Base-by-base conservation (phyloP, 2,113 vertebrate species). In the Pungitius pungitius region DNA sequence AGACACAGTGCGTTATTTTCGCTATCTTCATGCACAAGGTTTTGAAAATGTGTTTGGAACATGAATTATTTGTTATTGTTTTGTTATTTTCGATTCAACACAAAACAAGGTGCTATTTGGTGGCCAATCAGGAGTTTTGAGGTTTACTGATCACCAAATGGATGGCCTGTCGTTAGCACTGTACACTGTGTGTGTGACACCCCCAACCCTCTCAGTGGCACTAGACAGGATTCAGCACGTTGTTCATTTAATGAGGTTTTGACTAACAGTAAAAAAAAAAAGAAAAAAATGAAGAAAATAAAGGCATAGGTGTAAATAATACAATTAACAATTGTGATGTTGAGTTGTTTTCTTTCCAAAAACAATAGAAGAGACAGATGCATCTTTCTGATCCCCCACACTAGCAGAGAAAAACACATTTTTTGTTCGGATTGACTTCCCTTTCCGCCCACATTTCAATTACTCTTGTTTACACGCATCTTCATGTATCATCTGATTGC, bases 401-500 rank as follows among this genome's bases (percentile, higher is more conserved):
- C 37, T 54, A n/a, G 22, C 13, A 54, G 51, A 54, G 22, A 54
- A 54, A 24, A 54, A 54, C 22, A 26, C 51, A 35, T 51, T 54
- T 26, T 54, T 26, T 35, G 40, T 71, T 33, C 30, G 57, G 24
- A 59, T 69, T 58, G 22, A 43, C 54, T 56, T 35, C 8, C 49
- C n/a, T 11, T 3, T 15, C 13, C 14, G 6, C 7, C 6, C 45
- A 47, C 45, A 20, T 18, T 26, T 65, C 40, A 61, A 33, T 67
- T 40, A 51, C 62, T 66, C 12, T 71, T 22, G 59, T 80, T 68
- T 71, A 79, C 39, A 78, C 64, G 35, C 22, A 69, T 67, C 24
- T 1, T 59, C 47, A 35, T 35, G 33, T 35, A 35, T 35, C 24
- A 18, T 75, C 42, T 65, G 45, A 42, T 43, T 42, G 47, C 18